Base-by-base conservation (phyloP, 2,888 invertebrate genomes). In the Campoplex capitator region DNA sequence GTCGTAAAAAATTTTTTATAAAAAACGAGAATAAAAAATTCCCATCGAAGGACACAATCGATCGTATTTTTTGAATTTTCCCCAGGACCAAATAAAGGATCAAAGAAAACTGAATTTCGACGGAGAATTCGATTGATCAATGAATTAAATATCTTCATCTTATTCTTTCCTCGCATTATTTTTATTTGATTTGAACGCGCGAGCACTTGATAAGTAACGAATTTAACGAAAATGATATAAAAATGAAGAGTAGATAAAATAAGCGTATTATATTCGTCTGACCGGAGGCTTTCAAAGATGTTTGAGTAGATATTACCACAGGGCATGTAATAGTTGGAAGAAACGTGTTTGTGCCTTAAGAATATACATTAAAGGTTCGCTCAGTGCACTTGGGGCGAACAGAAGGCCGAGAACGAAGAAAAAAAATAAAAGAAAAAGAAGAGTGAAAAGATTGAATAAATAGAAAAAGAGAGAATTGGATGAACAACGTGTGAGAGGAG, bases 311-410 rank as follows among this genome's bases (percentile, higher is more conserved):
- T 18, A 75, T 56, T 38, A 51, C 38, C 67, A 16, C 54, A 68
- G 38, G 38, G 42, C 42, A 42, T n/a, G 54, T 9, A 54, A 68
- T 28, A 77, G 23, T 65, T 35, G 35, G 11, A 6, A 28, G 13
- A 28, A 58, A 62, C 51, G 65, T 77, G 65, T 77, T 77, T 67
- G 67, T 18, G 7, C 67, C 77, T 77, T 35, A 23, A 67, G 35
- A 77, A 67, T 38, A 67, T 67, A 67, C 67, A 62, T 75, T 75
- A 62, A 42, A 9, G n/a, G 23, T n/a, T 42, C 9, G 35, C 56
- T 58, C 8, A 38, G 23, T n/a, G 23, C n/a, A 58, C 35, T 56
- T 32, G 7, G 32, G 32, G 32, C 38, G 67, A 45, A 62, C 62
- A 54, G 54, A 56, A 78, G 78, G 42, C 78, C 42, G 38, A 67